A percentile compares a stretch with the other conserved stretches of the same genome.
phyloP scores from a whole-genome alignment of 2,888 invertebrate species.

The Drosophila longiperda region DNA sequence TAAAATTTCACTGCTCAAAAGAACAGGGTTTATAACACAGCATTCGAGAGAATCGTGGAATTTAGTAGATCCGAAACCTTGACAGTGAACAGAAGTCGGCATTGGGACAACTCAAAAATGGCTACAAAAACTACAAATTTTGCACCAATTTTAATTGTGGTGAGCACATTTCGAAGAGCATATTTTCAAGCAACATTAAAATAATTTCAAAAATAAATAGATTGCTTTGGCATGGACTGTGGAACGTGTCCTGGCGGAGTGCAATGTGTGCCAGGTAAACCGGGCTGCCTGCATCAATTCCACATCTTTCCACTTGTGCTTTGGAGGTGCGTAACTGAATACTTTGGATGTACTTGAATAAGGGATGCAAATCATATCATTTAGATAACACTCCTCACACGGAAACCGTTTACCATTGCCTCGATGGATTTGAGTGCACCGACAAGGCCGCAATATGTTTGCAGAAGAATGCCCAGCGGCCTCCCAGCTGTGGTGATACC shows the following conservation, averaged over 20 bases:
- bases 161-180: constrained; percentile 6
- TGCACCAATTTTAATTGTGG: constrained; percentile 28
- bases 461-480: constrained; percentile 68
- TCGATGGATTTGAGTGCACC: constrained; percentile 80
- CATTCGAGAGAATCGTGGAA: constrained; percentile 19
- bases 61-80: constrained; percentile 64
- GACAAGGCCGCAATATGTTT: constrained; percentile 75
- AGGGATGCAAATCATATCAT: background rate
- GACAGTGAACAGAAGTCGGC: constrained; percentile 51
- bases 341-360: background rate
- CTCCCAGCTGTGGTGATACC: constrained; percentile 82
- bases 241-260: constrained; percentile 48
- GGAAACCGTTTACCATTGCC: constrained; percentile 72
- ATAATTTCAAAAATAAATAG: constrained; percentile 19
- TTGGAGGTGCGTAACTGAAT: constrained; percentile 66
- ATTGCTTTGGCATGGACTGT: constrained; percentile 31
- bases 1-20: constrained; percentile 45
- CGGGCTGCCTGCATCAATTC: constrained; percentile 82
- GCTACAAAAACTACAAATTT: background rate
- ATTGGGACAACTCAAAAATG: constrained; percentile 25
- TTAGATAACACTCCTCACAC: constrained; percentile 70
- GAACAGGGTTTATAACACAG: constrained; percentile 17
- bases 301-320: constrained; percentile 81
- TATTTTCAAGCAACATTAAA: background rate
- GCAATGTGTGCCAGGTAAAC: constrained; percentile 82